Evolutionary conservation across 2,797 vertebrate genomes (phyloP), one percentile per base, ranked within the genome.

Genomic region (Leptodactylus fallax): DNA sequence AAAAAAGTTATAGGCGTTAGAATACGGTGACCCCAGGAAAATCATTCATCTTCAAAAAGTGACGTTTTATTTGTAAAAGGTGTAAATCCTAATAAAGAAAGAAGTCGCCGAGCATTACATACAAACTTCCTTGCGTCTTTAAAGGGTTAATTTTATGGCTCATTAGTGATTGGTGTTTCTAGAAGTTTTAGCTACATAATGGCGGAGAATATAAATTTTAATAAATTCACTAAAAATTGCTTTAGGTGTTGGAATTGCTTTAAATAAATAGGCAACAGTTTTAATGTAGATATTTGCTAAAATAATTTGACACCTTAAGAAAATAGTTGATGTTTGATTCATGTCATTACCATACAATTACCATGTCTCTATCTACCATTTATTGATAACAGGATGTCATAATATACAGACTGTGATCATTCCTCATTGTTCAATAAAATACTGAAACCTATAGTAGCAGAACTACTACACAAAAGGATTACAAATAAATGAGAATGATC

Each of bases 301-400:
- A 88, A 88, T 84, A 71, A 79, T 85, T 74, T 80, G 76, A 79
- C 77, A 85, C n/a, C 12, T 88, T 81, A 80, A 80, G 82, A 79
- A 84, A 55, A 87, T 53, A 56, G 71, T 82, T 87, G 58, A 76
- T 51, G 63, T 74, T 79, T 19, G 36, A 88, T 60, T 80, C 1
- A 85, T 72, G 53, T 58, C 67, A 80, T 56, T 36, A 36, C 87
- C 78, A 85, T 85, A 80, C 63, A 81, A 81, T 80, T 80, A 74
- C 71, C 53, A 61, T 80, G 49, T 80, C 45, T 51, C 56, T 83
- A 69, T 51, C 56, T 83, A 69, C 67, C 61, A 49, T 23, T 6
- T 67, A 60, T 74, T 85, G 72, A 80, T 79, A 56, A 88, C 51
- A 51, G 53, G 21, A 78, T 88, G 87, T 88, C 87, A 88, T 25